phyloP scores from a whole-genome alignment of 2,888 invertebrate genomes.

The Agriotes lineatus region DNA sequence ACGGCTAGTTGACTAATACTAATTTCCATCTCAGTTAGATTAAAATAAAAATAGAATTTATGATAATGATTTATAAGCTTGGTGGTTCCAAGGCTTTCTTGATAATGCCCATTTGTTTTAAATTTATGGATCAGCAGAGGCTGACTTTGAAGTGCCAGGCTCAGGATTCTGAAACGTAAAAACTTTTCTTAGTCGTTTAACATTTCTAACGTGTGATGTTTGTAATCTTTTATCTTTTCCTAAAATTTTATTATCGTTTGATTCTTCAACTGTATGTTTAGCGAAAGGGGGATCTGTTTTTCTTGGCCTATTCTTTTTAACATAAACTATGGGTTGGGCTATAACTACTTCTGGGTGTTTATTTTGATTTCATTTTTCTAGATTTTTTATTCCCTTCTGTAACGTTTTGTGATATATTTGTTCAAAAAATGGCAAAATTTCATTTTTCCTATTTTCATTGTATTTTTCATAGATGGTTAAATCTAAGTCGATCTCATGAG shows the following conservation, averaged over 20 bases:
- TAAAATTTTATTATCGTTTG: conserved; percentile 36
- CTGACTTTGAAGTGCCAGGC: conserved; percentile 30
- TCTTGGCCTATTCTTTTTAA: conserved; percentile 10
- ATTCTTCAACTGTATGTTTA: conserved; percentile 17
- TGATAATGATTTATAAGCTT: conserved; percentile 41
- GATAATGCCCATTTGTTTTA: conserved; percentile 40
- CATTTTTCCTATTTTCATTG: conserved; percentile 38
- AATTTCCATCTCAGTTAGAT: conserved; percentile 43
- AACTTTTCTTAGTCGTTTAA: conserved; percentile 16
- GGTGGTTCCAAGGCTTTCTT: conserved; percentile 39
- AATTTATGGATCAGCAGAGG: conserved; percentile 40
- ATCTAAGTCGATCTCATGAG: conserved; percentile 41
- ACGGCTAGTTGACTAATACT: conserved; percentile 34
- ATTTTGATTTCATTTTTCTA: conserved; percentile 1
- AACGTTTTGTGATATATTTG: conserved; percentile 27
- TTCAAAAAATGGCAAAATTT: conserved; percentile 26
- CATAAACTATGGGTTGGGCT: neutral
- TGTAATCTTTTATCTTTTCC: conserved; percentile 36
- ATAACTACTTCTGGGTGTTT: neutral
- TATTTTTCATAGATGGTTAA: conserved; percentile 41
- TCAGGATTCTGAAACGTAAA: conserved; percentile 42
- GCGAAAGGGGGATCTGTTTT: conserved; percentile 20
- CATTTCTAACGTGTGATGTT: conserved; percentile 9
- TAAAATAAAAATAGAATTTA: conserved; percentile 49
- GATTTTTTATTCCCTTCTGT: neutral